These are phyloP conservation scores for Tokudaia tokunoshimensis DNA, from an alignment of 2,797 vertebrate species.

Conservation along the genomic window DNA sequence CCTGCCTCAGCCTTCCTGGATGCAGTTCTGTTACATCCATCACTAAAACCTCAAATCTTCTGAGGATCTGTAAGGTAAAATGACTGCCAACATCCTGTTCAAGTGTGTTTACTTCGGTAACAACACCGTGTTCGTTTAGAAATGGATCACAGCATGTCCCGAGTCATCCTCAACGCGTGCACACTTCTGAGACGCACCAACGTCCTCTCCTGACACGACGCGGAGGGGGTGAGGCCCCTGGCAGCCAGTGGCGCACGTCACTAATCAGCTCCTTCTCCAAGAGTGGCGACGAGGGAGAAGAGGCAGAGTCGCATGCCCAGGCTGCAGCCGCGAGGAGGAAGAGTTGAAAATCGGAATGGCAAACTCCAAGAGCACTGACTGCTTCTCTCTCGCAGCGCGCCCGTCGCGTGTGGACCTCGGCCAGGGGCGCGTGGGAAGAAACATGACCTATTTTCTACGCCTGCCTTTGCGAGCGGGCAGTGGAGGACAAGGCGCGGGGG, in stretches of 20 bases:
- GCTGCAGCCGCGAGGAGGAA: slow-evolving; percentile 34
- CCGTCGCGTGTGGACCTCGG: slow-evolving; percentile 40
- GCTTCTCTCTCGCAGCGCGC: slow-evolving; percentile 62
- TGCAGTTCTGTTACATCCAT: neutral
- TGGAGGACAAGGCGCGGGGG: neutral
- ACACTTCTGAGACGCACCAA: neutral
- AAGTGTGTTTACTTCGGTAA: slow-evolving; percentile 10
- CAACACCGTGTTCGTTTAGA: neutral
- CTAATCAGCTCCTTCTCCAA: neutral
- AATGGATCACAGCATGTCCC: neutral
- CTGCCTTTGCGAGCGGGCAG: slow-evolving; percentile 6
- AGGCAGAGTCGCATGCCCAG: neutral
- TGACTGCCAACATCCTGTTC: neutral
- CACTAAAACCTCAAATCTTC: neutral
- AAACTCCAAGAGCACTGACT: slow-evolving; percentile 55
- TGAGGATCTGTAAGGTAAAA: neutral
- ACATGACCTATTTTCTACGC: slow-evolving; percentile 76
- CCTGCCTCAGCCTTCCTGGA: neutral
- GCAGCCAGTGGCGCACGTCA: slow-evolving; percentile 26
- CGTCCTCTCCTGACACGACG: neutral
- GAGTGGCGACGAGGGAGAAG: neutral
- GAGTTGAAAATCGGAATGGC: slow-evolving; percentile 42
- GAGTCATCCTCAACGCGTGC: neutral
- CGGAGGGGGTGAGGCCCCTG: neutral
- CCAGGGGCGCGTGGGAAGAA: slow-evolving; percentile 76